Conservation (phyloP, 2,797 vertebrate species). For the Eulemur mongoz region DNA sequence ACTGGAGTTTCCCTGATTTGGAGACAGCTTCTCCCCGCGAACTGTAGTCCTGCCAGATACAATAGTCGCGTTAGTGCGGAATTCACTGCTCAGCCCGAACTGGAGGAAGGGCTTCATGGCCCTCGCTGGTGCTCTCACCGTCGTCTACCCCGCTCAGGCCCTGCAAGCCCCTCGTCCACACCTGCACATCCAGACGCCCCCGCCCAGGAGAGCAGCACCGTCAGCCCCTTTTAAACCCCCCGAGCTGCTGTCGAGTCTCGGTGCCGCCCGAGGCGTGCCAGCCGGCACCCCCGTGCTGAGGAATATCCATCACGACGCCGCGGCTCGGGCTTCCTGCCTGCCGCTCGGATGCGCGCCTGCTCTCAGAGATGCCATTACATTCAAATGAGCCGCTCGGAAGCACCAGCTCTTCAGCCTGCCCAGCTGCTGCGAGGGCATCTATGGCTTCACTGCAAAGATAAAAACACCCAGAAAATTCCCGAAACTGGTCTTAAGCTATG, state of each 20-base stretch:
- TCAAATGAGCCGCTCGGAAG: not conserved
- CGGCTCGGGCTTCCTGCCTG: not conserved
- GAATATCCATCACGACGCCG: not conserved
- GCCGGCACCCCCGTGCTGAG: not conserved
- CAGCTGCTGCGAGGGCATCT: not conserved
- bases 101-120: not conserved
- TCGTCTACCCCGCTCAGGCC: not conserved
- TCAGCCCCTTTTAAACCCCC: not conserved
- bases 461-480: slow-evolving; percentile 31
- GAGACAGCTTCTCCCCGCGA: not conserved
- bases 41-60: not conserved
- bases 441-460: slow-evolving; percentile 13
- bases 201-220: fast-evolving
- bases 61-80: fast-evolving
- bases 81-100: not conserved
- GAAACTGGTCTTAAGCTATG: not conserved
- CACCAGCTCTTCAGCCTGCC: not conserved
- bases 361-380: not conserved
- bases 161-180: no score
- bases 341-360: not conserved
- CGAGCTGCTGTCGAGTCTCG: not conserved
- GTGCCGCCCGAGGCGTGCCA: not conserved
- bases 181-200: not conserved
- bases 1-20: not conserved
- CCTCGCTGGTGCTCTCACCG: fast-evolving